phyloP scores from a whole-genome alignment of 2,113 vertebrate species.

The Forbesichthys papilliferus region DNA sequence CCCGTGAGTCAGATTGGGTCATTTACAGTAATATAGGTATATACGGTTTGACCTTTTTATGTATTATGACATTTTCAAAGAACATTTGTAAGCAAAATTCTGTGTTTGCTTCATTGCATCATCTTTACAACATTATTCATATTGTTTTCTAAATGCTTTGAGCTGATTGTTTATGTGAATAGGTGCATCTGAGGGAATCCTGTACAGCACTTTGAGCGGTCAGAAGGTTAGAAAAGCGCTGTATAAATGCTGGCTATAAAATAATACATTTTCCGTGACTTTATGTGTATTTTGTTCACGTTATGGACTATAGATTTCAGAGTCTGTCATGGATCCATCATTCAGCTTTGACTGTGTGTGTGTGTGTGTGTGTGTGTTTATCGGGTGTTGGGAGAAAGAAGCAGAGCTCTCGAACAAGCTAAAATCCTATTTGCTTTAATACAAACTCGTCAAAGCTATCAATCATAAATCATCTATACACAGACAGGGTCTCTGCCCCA shows the following conservation, averaged over 20 bases:
- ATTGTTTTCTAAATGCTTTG: too few relatives aligned
- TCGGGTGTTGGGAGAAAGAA: not conserved
- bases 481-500: slow-evolving; percentile 24
- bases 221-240: too few relatives aligned
- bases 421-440: slow-evolving; percentile 14
- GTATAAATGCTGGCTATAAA: too few relatives aligned
- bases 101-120: too few relatives aligned
- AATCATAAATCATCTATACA: slow-evolving; percentile 16
- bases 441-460: slow-evolving; percentile 20
- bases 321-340: not conserved
- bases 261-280: not conserved
- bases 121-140: too few relatives aligned
- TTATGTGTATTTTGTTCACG: not conserved
- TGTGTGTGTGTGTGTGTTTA: not conserved
- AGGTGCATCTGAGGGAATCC: too few relatives aligned
- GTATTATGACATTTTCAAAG: not conserved
- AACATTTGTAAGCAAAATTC: too few relatives aligned
- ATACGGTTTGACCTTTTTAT: not conserved
- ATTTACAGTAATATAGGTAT: not conserved
- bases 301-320: not conserved
- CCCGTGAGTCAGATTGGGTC: slow-evolving; percentile 1
- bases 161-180: slow-evolving; percentile 2
- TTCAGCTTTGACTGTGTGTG: not conserved
- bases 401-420: slow-evolving; percentile 1
- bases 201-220: too few relatives aligned